Evolutionary conservation across 2,888 invertebrate genomes (phyloP), one percentile per base, ranked within the genome.

Genomic region (Dusona sp.): DNA sequence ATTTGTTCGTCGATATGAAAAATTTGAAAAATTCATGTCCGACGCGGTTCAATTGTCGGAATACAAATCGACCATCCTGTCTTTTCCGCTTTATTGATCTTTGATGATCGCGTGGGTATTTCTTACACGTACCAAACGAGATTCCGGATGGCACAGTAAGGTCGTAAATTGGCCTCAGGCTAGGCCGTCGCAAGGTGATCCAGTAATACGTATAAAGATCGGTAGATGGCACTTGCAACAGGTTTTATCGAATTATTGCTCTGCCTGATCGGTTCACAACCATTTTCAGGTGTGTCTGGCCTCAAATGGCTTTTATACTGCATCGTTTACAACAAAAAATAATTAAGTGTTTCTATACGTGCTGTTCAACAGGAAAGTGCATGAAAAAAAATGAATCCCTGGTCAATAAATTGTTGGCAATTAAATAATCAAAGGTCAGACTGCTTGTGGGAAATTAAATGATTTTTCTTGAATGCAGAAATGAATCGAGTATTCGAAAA

Each of bases 141-240:
- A 68, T 42, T 75, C 79, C 90, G 89, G 90, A 90, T 89, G 90
- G 89, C 90, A 90, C 87, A 72, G 81, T 89, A 91, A 91, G 91
- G 90, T 88, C 91, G 87, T 83, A 77, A 88, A 88, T 90, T 87
- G 86, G 92, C 93, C 92, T 84, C 88, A 92, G 93, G 94, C 94
- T 94, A 94, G 94, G 94, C 92, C 94, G 90, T 89, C 90, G 91
- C 94, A 94, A 94, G 94, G 94, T 94, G 91, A 94, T 88, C 86
- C 90, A 87, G 88, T 87, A 91, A 90, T 92, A 88, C 87, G 54
- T 48, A 84, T 80, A 89, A 72, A 83, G 73, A 45, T 84, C 91
- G 88, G 88, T 74, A 92, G 93, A 92, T 93, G 93, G 91, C 92
- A 90, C 83, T 79, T 48, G n/a, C 42, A 42, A 67, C 57, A 82